These are phyloP conservation scores for Odontesthes bonariensis DNA, from an alignment of 2,113 vertebrate genomes.

Conservation along the genomic window DNA sequence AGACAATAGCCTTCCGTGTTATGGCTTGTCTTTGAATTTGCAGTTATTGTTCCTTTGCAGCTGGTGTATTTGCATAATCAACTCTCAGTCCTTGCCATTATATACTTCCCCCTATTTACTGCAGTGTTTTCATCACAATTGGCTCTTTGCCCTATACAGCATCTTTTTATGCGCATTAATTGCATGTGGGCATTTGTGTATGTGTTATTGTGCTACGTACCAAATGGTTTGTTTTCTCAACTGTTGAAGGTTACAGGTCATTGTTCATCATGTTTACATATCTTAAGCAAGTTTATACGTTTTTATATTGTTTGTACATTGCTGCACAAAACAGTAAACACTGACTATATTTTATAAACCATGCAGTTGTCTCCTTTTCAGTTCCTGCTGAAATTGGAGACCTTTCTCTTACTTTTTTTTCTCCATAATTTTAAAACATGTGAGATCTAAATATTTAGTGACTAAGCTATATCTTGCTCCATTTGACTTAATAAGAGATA, in stretches of 20 bases:
- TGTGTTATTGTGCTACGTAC: conserved; percentile 46
- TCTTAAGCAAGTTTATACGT: conserved; percentile 15
- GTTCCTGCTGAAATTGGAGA: not conserved
- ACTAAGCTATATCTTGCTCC: not conserved
- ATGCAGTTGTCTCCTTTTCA: not conserved
- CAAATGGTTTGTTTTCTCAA: conserved; percentile 36
- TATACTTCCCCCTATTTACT: conserved; percentile 65
- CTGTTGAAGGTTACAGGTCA: conserved; percentile 51
- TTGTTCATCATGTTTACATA: conserved; percentile 52
- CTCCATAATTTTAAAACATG: not conserved
- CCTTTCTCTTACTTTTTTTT: not conserved
- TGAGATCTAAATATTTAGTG: too few relatives aligned
- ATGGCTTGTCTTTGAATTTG: conserved; percentile 76
- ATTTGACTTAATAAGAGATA: not conserved
- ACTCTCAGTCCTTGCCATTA: conserved; percentile 70
- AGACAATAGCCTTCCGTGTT: conserved; percentile 72
- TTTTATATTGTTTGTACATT: conserved; percentile 44
- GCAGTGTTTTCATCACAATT: conserved; percentile 67
- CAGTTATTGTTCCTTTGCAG: conserved; percentile 77
- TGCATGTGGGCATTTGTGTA: conserved; percentile 26
- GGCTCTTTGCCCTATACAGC: conserved; percentile 64
- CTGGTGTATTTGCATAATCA: conserved; percentile 81
- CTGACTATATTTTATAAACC: conserved; percentile 35
- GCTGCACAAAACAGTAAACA: conserved; percentile 58
- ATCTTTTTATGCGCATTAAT: conserved; percentile 40